Evolutionary conservation across 2,888 invertebrate genomes (phyloP), one percentile per base, ranked within the genome.

Genomic region (Drosophila pseudotalamancana): DNA sequence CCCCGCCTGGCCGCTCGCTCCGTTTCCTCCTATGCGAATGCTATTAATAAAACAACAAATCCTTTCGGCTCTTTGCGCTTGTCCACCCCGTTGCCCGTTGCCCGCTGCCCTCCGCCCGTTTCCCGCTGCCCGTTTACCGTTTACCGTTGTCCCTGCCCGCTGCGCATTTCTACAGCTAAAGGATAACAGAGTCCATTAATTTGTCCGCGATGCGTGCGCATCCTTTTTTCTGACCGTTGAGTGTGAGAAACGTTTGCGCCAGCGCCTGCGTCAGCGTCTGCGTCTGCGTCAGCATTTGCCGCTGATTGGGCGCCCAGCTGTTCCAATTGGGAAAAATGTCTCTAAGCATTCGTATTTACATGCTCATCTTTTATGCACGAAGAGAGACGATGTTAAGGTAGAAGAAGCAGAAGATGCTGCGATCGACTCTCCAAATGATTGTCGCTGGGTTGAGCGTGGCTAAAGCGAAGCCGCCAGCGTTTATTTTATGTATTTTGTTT

Each of bases 351-450:
- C 31, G 16, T 55, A 73, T 83, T 83, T 81, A 78, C 84, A 81
- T 81, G 84, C 81, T 84, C 75, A 81, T 81, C 72, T 81, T 69
- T 78, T 81, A 82, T 82, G 84, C 80, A 82, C 9, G 14, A 21
- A 9, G 16, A 27, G 25, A 14, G 32, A 12, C 8, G 14, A 5
- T 11, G 29, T n/a, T n/a, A n/a, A 29, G 29, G 11, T 1, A 29
- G 29, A 29, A 11, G 11, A 3, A 29, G 29, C 8, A 11, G 11
- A 3, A 29, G 29, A 6, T 8, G 34, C 21, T 23, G 29, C 14
- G 16, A 14, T 27, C 53, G 48, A 49, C 49, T 12, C 37, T 40
- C 45, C 8, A 48, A 42, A 50, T 16, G 54, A 49, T 35, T 29
- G 45, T 51, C 27, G 49, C 34, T 45, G 32, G 23, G 37, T 46